These are phyloP conservation scores for Catagonus wagneri DNA, from an alignment of 2,113 vertebrate genomes.

Conservation along the genomic window DNA sequence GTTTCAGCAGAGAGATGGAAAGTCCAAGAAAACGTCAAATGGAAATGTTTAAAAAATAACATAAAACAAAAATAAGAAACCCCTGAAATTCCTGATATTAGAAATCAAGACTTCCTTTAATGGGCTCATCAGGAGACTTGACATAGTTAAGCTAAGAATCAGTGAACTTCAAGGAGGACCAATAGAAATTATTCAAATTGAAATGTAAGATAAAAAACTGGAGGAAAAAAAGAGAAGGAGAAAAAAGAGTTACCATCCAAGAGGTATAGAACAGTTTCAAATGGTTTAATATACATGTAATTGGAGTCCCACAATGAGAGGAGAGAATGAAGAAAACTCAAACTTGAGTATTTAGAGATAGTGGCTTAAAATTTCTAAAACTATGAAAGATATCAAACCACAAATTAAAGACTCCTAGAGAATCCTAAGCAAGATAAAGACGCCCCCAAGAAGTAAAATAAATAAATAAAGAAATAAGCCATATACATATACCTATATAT, in stretches of 20 bases:
- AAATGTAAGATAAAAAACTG: not conserved
- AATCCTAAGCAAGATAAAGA: not conserved
- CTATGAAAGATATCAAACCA: not conserved
- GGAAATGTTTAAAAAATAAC: not conserved
- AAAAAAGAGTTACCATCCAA: not conserved
- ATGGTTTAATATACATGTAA: not conserved
- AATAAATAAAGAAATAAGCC: not conserved
- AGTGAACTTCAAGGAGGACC: not conserved
- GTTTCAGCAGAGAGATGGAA: constrained; percentile 8
- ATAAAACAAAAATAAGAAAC: not conserved
- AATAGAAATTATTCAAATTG: constrained; percentile 26
- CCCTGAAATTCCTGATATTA: not conserved
- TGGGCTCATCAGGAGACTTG: not conserved
- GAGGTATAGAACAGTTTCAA: not conserved
- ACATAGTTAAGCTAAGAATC: not conserved
- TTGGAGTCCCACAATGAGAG: not conserved
- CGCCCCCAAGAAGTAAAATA: not conserved
- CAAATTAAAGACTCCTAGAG: constrained; percentile 19
- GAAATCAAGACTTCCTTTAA: not conserved
- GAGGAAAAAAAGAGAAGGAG: not conserved
- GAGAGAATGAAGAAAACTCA: not conserved
- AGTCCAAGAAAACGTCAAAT: not conserved
- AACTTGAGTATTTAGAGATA: not conserved
- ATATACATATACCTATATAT: not conserved
- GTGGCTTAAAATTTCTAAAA: not conserved